phyloP scores from a whole-genome alignment of 2,888 invertebrate species.

The Eremobia ochroleuca region DNA sequence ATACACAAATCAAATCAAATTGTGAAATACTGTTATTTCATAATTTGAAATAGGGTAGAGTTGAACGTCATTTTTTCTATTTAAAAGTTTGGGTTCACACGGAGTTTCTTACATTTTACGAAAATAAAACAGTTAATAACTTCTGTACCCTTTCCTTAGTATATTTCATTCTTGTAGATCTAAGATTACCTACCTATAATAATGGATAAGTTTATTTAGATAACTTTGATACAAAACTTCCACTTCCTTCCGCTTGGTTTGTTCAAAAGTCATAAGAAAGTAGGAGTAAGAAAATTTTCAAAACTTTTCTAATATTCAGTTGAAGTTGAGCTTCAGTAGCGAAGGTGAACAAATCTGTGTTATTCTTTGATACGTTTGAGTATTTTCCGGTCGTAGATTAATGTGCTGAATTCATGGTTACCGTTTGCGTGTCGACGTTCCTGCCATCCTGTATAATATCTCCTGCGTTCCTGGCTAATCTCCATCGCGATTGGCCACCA shows the following conservation, averaged over 20 bases:
- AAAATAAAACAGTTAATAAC: neutral
- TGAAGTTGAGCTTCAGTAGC: neutral
- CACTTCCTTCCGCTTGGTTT: constrained; percentile 1
- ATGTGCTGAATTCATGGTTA: too few relatives aligned
- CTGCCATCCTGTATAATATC: neutral
- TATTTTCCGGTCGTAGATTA: neutral
- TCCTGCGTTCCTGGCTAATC: neutral
- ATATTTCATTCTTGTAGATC: neutral
- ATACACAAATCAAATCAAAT: too few relatives aligned
- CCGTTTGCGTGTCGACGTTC: too few relatives aligned
- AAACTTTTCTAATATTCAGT: constrained; percentile 34
- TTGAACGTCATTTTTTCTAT: neutral
- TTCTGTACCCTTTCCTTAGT: neutral
- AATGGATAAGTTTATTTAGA: constrained; percentile 19
- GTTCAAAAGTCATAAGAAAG: constrained; percentile 20
- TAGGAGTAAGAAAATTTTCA: constrained; percentile 8
- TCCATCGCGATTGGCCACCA: neutral
- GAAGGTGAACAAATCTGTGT: constrained; percentile 7
- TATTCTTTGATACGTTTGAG: constrained; percentile 4
- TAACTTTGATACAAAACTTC: constrained; percentile 16
- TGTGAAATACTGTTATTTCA: too few relatives aligned
- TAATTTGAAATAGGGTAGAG: neutral
- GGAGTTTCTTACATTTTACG: neutral
- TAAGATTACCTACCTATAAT: neutral
- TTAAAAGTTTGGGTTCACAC: neutral